Conservation (phyloP, 2,797 vertebrate genomes). For the Pteronotus mesoamericanus region DNA sequence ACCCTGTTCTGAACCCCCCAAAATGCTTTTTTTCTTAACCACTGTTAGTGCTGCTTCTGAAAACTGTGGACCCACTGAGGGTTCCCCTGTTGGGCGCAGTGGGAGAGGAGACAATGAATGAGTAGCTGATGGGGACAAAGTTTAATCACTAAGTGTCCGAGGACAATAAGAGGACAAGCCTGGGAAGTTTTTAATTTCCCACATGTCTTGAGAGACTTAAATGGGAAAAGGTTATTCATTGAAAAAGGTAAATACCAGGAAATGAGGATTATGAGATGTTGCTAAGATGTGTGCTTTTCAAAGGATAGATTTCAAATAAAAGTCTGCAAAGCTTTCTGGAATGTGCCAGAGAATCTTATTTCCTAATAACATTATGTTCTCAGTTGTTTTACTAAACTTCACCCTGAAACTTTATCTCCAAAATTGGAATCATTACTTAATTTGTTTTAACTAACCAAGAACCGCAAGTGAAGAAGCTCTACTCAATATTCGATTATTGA, state of each 20-base stretch:
- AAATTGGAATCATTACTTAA: not conserved
- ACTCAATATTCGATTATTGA: not conserved
- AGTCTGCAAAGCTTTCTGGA: not conserved
- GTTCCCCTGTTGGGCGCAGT: no score
- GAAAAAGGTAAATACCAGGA: not conserved
- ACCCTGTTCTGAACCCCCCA: not conserved
- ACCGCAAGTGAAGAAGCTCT: not conserved
- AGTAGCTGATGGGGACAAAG: not conserved
- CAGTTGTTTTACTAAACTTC: conserved; percentile 37
- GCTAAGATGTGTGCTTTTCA: not conserved
- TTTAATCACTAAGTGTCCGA: not conserved
- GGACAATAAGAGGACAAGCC: not conserved
- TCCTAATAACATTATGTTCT: conserved; percentile 12
- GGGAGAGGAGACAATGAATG: not conserved
- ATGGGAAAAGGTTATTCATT: not conserved
- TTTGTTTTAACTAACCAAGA: conserved; percentile 1
- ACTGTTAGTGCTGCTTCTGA: conserved; percentile 45
- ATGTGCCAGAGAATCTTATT: not conserved
- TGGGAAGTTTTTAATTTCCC: not conserved
- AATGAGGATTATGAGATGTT: not conserved
- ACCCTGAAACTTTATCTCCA: conserved; percentile 7
- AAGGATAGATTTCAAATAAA: conserved; percentile 36
- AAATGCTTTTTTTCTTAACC: conserved; percentile 59
- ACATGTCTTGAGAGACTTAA: not conserved
- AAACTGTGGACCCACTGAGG: not conserved